A percentile compares a stretch with the other conserved stretches of the same genome.
Evolutionary conservation across 2,113 vertebrate species (phyloP).

Genomic region (Rhinogobius similis): DNA sequence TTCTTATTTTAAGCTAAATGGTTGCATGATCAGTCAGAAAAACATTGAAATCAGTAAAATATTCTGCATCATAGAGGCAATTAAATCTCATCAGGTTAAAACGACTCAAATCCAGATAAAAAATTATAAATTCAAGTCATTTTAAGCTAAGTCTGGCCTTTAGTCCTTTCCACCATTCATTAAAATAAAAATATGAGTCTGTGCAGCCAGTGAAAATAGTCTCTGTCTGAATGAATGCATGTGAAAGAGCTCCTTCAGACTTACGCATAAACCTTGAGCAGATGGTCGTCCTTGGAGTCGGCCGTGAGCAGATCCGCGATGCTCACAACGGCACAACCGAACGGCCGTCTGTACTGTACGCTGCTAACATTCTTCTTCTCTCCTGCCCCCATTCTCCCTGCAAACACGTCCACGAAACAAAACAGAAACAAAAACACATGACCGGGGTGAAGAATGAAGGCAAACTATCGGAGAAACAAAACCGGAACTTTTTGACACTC

Average conservation of each 20-base stretch:
- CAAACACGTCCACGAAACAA: conserved; percentile 8
- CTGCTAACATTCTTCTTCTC: conserved; percentile 94
- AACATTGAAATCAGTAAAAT: too few relatives aligned
- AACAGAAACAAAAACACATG: conserved; percentile 13
- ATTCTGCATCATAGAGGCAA: too few relatives aligned
- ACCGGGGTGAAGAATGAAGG: background rate
- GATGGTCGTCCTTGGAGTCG: conserved; percentile 94
- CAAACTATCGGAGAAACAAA: background rate
- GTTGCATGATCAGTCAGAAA: too few relatives aligned
- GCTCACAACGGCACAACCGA: conserved; percentile 95
- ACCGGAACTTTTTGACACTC: conserved; percentile 38
- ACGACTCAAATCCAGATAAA: too few relatives aligned
- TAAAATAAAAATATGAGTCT: background rate
- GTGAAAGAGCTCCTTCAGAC: conserved; percentile 44
- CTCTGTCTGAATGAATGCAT: background rate
- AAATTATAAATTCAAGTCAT: too few relatives aligned
- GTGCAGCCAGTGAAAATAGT: background rate
- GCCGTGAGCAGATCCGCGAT: conserved; percentile 93
- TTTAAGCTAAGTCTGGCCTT: background rate
- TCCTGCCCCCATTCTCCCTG: conserved; percentile 96
- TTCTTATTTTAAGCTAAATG: too few relatives aligned
- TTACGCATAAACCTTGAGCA: conserved; percentile 98
- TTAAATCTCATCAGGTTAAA: too few relatives aligned
- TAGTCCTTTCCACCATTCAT: background rate
- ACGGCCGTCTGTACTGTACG: conserved; percentile 91